Percentiles rank a stretch among this genome's conserved stretches.
Evolutionary conservation across 2,888 invertebrate species (phyloP).

Genomic region (Dendrolimus houi): DNA sequence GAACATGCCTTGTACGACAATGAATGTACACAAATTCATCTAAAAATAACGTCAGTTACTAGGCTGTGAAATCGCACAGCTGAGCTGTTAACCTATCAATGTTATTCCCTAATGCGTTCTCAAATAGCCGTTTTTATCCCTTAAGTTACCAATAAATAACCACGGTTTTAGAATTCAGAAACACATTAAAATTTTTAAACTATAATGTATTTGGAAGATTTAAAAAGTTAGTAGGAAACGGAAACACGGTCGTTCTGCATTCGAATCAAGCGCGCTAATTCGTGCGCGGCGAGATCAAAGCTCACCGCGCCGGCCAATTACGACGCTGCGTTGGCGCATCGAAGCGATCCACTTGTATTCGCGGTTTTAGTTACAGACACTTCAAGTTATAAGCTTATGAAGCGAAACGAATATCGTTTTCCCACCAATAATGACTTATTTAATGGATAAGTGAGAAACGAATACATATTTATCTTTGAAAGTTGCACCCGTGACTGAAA

Average conservation of each 20-base stretch:
- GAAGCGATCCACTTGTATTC: slow-evolving; percentile 50
- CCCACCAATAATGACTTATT: no score
- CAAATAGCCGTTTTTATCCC: background rate
- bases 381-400: slow-evolving; percentile 6
- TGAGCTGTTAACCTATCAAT: no score
- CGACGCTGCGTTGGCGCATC: slow-evolving; percentile 48
- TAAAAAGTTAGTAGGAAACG: slow-evolving; percentile 35
- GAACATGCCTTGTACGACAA: no score
- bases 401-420: slow-evolving; percentile 2
- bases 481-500: no score
- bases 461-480: no score
- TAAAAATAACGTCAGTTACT: no score
- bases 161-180: background rate
- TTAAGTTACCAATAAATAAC: background rate
- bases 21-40: no score
- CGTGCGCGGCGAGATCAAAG: slow-evolving; percentile 65
- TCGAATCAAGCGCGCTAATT: slow-evolving; percentile 49
- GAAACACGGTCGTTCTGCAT: slow-evolving; percentile 43
- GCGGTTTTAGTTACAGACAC: slow-evolving; percentile 18
- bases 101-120: background rate
- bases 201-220: slow-evolving; percentile 21
- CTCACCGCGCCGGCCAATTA: slow-evolving; percentile 44
- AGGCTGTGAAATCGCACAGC: no score
- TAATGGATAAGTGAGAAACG: no score
- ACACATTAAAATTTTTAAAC: slow-evolving; percentile 17